These are phyloP conservation scores for Phasianus colchicus DNA, from an alignment of 2,113 vertebrate genomes.

Conservation along the genomic window DNA sequence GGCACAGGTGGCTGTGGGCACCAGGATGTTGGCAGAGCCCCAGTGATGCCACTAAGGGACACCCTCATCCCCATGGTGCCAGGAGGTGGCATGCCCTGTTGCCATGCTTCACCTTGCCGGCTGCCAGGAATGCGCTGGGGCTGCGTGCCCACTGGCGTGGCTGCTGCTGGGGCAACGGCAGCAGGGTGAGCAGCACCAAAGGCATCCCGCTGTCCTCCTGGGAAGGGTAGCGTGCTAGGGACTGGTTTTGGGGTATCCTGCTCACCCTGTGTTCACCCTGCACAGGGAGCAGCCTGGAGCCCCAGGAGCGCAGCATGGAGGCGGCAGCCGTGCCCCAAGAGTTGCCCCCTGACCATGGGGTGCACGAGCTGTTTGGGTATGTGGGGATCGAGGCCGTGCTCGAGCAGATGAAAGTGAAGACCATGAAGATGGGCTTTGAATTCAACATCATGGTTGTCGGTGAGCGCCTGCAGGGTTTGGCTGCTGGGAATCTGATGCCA, in stretches of 20 bases:
- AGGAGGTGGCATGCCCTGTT: background rate
- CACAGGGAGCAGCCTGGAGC: slow-evolving; percentile 46
- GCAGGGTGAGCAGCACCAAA: background rate
- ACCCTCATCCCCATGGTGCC: rapidly evolving
- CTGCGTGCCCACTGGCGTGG: background rate
- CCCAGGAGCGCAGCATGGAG: slow-evolving; percentile 55
- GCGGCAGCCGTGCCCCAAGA: slow-evolving; percentile 5
- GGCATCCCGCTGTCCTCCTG: background rate
- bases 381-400: slow-evolving; percentile 95
- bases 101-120: background rate
- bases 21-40: background rate
- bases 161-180: slow-evolving; percentile 37
- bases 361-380: slow-evolving; percentile 83
- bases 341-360: slow-evolving; percentile 6
- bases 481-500: background rate
- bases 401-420: slow-evolving; percentile 94
- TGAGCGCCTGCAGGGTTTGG: slow-evolving; percentile 56
- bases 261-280: background rate
- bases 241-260: background rate
- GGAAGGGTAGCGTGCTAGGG: background rate
- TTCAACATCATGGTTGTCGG: slow-evolving; percentile 99
- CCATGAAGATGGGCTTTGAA: slow-evolving; percentile 94
- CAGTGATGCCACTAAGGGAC: background rate
- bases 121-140: slow-evolving; percentile 17
- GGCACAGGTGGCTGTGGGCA: background rate